Conservation (phyloP, 2,797 vertebrate genomes). For the Ambastaia sidthimunki region DNA sequence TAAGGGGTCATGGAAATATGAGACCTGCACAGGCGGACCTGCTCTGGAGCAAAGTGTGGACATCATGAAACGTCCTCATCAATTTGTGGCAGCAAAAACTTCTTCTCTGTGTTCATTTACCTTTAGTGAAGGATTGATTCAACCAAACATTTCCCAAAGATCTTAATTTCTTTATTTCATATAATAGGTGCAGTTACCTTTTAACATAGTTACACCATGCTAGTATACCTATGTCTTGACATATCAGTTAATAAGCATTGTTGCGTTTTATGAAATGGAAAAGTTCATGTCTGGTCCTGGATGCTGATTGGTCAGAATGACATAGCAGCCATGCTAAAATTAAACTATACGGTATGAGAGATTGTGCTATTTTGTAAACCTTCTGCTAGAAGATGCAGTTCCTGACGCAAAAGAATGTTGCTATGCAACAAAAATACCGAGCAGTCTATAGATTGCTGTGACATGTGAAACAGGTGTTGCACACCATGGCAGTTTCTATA, state of each 20-base stretch:
- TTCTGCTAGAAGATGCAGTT: neutral
- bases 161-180: neutral
- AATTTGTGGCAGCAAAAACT: conserved; percentile 25
- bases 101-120: conserved; percentile 18
- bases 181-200: neutral
- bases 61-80: conserved; percentile 38
- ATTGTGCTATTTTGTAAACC: neutral
- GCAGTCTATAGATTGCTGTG: neutral
- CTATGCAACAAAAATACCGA: conserved; percentile 3
- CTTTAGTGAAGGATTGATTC: neutral
- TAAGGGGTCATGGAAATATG: conserved; percentile 46
- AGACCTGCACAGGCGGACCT: conserved; percentile 38
- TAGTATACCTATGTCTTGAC: neutral
- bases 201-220: neutral
- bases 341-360: neutral
- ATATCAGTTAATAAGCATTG: conserved; percentile 2
- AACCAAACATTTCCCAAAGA: neutral
- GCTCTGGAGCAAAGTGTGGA: conserved; percentile 52
- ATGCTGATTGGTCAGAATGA: neutral
- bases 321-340: neutral
- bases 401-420: neutral
- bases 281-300: neutral
- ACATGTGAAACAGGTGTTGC: neutral
- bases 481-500: neutral
- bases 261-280: neutral